Evolutionary conservation across 2,797 vertebrate species (phyloP).

Genomic region (Amblyopsis hoosieri): DNA sequence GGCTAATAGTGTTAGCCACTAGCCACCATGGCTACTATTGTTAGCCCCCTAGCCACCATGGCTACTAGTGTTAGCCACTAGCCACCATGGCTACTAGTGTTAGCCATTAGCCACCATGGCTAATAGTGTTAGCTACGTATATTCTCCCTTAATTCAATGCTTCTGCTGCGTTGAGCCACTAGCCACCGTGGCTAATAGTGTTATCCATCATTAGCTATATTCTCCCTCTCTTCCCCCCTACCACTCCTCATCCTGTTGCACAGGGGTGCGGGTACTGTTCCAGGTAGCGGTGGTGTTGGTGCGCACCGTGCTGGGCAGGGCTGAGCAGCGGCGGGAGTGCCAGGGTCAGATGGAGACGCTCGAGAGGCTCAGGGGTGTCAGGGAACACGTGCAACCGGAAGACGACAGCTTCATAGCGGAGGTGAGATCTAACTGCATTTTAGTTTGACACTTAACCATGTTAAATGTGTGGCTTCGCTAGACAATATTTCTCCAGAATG

Average conservation of each 20-base stretch:
- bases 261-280: constrained; percentile 86
- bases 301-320: constrained; percentile 81
- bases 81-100: no score
- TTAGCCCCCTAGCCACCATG: no score
- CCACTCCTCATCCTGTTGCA: background rate
- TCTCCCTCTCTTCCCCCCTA: background rate
- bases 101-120: no score
- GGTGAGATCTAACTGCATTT: constrained; percentile 57
- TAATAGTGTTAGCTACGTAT: no score
- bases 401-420: constrained; percentile 83
- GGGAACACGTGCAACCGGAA: constrained; percentile 74
- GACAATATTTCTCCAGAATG: no score
- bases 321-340: constrained; percentile 81
- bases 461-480: background rate
- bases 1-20: no score
- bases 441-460: background rate
- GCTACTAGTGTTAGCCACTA: no score
- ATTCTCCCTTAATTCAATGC: no score
- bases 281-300: constrained; percentile 86
- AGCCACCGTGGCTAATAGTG: no score
- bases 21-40: no score
- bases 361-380: constrained; percentile 81
- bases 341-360: constrained; percentile 88
- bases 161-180: no score
- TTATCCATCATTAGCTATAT: no score